Evolutionary conservation across 1,140 invertebrate species (phyloP), one percentile per base, ranked within the genome.

Genomic region (Rhynchophorus ferrugineus): DNA sequence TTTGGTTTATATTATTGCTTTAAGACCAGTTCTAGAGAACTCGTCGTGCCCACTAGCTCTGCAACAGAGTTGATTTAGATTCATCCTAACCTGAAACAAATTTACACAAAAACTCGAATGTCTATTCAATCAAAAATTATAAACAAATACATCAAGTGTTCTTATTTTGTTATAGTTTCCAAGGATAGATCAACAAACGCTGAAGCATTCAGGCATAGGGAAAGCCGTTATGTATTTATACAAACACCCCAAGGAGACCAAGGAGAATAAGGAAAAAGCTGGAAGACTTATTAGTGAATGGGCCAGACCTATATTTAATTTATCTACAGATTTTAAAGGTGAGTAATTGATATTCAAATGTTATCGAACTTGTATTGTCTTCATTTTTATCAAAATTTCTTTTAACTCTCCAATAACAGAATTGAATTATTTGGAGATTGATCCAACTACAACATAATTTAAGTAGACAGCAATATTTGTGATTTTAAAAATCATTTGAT

Each of bases 191-290:
- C 88, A 91, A 65, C 83, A 84, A 19, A 83, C 89, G 39, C 72
- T 99, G 37, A 98, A 97, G 71, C 86, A 89, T 58, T 95, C 93
- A 35, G 91, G 95, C 35, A 92, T 97, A 62, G 91, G 95, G 20
- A 95, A 98, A 72, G 96, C 96, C 56, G 91, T 99, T 0, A 99
- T 99, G 96, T 98, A 98, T 75, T 76, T 99, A 9, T 98, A 94
- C 70, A 99, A 99, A 69, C 95, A 99, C 75, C 95, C 96, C 0
- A 92, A 90, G 72, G 96, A 99, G 77, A 89, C 87, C 0, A 95
- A 95, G 72, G 79, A 86, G 43, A 99, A 99, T 73, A 88, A 88
- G 68, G 85, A 90, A 64, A 77, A 83, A 39, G 93, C 93, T 54
- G 91, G 89, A 17, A 85, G 87, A 65, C 78, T 99, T 43, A 98